phyloP scores from a whole-genome alignment of 2,797 vertebrate species.

The Chiropotes sagulatus region DNA sequence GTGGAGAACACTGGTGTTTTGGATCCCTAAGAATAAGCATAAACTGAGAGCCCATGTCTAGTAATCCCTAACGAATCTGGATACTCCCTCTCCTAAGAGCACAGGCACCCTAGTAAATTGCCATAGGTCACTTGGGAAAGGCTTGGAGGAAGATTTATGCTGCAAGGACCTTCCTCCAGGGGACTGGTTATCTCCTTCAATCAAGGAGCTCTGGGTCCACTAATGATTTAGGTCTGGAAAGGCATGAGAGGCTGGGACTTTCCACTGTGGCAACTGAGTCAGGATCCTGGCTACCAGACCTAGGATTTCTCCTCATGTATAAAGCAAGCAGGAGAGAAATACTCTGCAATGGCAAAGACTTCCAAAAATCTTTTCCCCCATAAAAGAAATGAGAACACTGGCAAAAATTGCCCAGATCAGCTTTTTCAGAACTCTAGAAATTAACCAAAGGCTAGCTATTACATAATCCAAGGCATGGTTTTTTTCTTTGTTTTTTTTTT shows the following conservation, averaged over 20 bases:
- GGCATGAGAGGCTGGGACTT: neutral
- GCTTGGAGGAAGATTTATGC: neutral
- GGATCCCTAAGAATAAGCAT: neutral
- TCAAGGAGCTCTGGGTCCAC: neutral
- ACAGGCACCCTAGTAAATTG: neutral
- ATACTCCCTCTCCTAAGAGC: neutral
- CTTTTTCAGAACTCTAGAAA: constrained; percentile 27
- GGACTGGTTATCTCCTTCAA: neutral
- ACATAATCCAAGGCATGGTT: neutral
- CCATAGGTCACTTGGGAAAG: neutral
- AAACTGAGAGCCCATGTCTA: neutral
- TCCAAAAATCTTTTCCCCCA: neutral
- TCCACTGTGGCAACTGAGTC: neutral
- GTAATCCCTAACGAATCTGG: neutral
- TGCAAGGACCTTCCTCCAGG: neutral
- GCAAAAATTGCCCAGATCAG: neutral
- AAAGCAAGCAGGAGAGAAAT: neutral
- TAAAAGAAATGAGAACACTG: neutral
- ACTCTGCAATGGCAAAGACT: neutral
- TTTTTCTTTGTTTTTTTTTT: neutral
- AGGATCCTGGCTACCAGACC: neutral
- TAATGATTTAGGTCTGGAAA: neutral
- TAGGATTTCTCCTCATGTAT: neutral
- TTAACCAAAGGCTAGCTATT: neutral
- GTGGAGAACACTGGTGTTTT: neutral